Base-by-base conservation (phyloP, 2,113 vertebrate species). In the Atrichornis clamosus region DNA sequence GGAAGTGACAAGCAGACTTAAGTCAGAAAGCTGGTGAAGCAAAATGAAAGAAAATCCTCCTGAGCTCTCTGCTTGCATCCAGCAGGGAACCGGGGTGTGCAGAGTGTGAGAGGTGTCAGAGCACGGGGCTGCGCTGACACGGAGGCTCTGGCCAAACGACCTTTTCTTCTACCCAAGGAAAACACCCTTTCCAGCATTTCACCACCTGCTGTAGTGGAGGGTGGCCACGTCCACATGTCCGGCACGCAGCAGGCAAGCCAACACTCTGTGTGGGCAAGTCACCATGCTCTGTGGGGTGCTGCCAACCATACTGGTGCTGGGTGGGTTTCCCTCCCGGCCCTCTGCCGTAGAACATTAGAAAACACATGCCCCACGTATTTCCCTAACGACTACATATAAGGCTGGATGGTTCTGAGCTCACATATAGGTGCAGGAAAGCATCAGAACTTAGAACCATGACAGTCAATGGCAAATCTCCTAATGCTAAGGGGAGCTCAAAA, bases 1-100 rank as follows among this genome's bases (percentile, higher is more conserved):
- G 75, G 68, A 94, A 93, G 86, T 13, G 16, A 96, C 67, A 87
- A 28, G 80, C 63, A 97, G 80, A 56, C 56, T 80, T 93, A 79
- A 84, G 89, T 90, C 87, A 95, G 78, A 82, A 85, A 82, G 39
- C 39, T 53, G 64, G 69, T 90, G 75, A 92, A 55, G 81, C 50
- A 62, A 67, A 93, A 50, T 8, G 26, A 69, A 96, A 93, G 44
- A 62, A 89, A 78, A 81, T 67, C 72, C 81, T 87, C 59, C 37
- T 56, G 42, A 28, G 69, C 20, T n/a, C 37, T 59, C 42, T 64
- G 63, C 44, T 60, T 69, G 22, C 17, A 22, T 74, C 39, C 46
- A 85, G 33, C 39, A 47, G 18, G 23, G 46, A 64, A 65, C 72
- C 20, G 33, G 11, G 7, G 27, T 8, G 4, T 35, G 47, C 68